Evolutionary conservation across 2,797 vertebrate species (phyloP).

Genomic region (Bradypodion ventrale): DNA sequence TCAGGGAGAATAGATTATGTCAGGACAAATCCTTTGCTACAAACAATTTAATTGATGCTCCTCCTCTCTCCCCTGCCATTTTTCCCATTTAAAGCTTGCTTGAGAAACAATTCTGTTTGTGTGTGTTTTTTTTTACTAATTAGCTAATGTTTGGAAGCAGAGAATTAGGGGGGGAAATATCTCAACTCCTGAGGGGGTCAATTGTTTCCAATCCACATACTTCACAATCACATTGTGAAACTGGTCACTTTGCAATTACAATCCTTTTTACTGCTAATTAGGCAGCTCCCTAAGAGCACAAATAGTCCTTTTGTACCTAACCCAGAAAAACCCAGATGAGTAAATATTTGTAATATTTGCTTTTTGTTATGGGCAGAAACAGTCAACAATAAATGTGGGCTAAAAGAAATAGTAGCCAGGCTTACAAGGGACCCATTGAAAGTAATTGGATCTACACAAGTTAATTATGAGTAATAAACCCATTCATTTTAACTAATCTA

Average conservation of each 20-base stretch:
- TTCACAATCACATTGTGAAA: background rate
- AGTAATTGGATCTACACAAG: background rate
- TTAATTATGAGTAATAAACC: background rate
- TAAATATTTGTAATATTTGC: background rate
- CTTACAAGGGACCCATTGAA: background rate
- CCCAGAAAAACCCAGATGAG: background rate
- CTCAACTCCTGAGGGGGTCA: background rate
- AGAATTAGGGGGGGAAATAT: too few relatives aligned
- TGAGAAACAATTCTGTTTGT: background rate
- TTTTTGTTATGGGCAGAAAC: background rate
- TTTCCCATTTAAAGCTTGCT: background rate
- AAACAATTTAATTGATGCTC: conserved; percentile 2
- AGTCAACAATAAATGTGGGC: background rate
- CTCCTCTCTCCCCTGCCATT: background rate
- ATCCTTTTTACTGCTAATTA: background rate
- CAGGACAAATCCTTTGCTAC: conserved; percentile 1
- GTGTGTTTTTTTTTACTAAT: conserved; percentile 34
- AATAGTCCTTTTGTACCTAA: background rate
- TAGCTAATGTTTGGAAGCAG: conserved; percentile 4
- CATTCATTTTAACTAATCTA: background rate
- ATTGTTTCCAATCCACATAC: background rate
- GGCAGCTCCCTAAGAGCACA: background rate
- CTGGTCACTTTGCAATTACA: background rate
- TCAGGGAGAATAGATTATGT: background rate
- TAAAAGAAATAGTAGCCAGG: background rate